These are phyloP conservation scores for Drosophila mimica DNA, from an alignment of 2,888 invertebrate genomes.

Conservation along the genomic window DNA sequence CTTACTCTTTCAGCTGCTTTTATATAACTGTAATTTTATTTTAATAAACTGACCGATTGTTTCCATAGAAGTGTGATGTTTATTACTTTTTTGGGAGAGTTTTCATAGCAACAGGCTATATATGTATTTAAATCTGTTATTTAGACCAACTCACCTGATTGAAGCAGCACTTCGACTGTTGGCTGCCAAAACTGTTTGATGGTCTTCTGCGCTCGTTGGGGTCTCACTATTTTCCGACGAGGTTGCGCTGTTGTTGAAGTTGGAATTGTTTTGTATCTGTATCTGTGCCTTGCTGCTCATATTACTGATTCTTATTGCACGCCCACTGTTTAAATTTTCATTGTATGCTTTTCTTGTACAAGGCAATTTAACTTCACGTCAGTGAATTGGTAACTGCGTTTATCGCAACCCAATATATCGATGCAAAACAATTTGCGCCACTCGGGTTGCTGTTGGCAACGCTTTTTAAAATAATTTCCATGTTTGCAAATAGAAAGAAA, in stretches of 20 bases:
- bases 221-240: conserved; percentile 84
- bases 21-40: neutral
- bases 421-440: conserved; percentile 60
- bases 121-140: neutral
- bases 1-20: neutral
- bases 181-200: conserved; percentile 33
- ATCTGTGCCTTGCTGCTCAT: conserved; percentile 57
- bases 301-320: conserved; percentile 43
- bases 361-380: conserved; percentile 31
- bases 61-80: neutral
- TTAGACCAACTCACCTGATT: conserved; percentile 51
- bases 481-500: neutral
- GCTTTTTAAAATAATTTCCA: neutral
- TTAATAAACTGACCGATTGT: neutral
- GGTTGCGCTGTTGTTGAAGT: conserved; percentile 79
- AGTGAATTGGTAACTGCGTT: conserved; percentile 39
- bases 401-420: conserved; percentile 64
- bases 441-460: conserved; percentile 53
- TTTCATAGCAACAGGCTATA: neutral
- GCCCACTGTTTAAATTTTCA: conserved; percentile 54
- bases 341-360: conserved; percentile 35
- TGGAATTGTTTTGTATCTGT: conserved; percentile 37
- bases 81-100: neutral
- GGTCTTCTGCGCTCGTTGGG: conserved; percentile 82
- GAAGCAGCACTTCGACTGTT: conserved; percentile 52